Percentiles rank a stretch among this genome's conserved stretches.
Evolutionary conservation across 2,797 vertebrate species (phyloP).

Genomic region (Tarsius wallacei): DNA sequence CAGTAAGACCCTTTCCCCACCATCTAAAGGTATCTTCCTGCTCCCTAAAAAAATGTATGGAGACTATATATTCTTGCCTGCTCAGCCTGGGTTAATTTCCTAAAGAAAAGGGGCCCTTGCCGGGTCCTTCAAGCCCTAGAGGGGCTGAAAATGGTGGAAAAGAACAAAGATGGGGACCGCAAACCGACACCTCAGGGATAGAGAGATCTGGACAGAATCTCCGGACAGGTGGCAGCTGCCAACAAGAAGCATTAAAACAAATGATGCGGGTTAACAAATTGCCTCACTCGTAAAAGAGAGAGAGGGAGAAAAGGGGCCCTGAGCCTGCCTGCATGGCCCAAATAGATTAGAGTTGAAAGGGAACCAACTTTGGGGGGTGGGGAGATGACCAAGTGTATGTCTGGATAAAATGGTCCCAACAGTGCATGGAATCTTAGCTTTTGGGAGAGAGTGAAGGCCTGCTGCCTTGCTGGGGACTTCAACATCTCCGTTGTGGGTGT

Average conservation of each 20-base stretch:
- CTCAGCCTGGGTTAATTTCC: background rate
- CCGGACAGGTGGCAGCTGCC: too few species aligned
- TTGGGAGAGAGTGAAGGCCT: background rate
- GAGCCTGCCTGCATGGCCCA: background rate
- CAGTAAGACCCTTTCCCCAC: background rate
- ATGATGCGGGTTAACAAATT: too few species aligned
- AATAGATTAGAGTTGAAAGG: background rate
- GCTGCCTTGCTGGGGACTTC: background rate
- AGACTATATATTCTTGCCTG: background rate
- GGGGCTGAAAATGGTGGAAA: too few species aligned
- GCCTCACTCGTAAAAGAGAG: too few species aligned
- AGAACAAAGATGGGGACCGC: too few species aligned
- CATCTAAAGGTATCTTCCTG: background rate
- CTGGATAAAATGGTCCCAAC: background rate
- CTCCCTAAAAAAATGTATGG: background rate
- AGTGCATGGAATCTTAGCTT: background rate
- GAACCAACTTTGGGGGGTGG: background rate
- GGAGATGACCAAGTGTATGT: background rate
- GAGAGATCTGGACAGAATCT: too few species aligned
- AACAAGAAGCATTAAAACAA: too few species aligned
- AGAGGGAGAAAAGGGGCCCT: background rate
- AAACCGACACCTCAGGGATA: too few species aligned
- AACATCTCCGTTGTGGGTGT: background rate
- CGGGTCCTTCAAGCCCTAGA: too few species aligned
- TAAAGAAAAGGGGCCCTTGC: background rate